Percentiles rank a stretch among this genome's conserved stretches.
Conservation (phyloP, 2,888 invertebrate species). For the Oscheius onirici region DNA sequence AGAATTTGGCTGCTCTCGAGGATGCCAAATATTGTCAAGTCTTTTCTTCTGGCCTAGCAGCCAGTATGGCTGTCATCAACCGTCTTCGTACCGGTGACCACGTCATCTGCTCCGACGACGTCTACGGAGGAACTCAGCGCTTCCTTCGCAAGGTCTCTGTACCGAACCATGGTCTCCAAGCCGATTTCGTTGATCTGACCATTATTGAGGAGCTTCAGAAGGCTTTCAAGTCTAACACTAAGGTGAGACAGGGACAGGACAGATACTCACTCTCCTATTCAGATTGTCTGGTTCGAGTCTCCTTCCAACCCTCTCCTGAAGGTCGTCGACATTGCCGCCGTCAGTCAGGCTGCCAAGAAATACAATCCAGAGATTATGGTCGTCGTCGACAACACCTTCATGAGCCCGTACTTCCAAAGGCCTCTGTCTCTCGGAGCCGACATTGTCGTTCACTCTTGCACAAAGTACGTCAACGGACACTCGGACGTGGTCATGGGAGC, state of each 20-base stretch:
- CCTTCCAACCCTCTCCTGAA: slow-evolving; percentile 94
- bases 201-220: slow-evolving; percentile 78
- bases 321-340: slow-evolving; percentile 84
- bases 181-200: slow-evolving; percentile 83
- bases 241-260: slow-evolving; percentile 77
- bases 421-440: slow-evolving; percentile 92
- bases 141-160: slow-evolving; percentile 76
- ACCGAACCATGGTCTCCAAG: slow-evolving; percentile 79
- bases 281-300: slow-evolving; percentile 88
- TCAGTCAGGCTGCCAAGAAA: slow-evolving; percentile 73
- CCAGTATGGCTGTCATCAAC: slow-evolving; percentile 82
- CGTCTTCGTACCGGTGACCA: slow-evolving; percentile 88
- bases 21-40: slow-evolving; percentile 83
- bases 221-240: slow-evolving; percentile 84
- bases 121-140: slow-evolving; percentile 82
- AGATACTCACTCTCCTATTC: slow-evolving; percentile 16
- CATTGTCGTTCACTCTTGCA: slow-evolving; percentile 87
- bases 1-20: slow-evolving; percentile 88
- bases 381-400: slow-evolving; percentile 91
- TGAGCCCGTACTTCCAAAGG: slow-evolving; percentile 76
- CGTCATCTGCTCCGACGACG: slow-evolving; percentile 87
- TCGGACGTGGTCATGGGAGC: slow-evolving; percentile 97
- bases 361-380: slow-evolving; percentile 75
- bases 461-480: slow-evolving; percentile 98
- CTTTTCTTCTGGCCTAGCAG: slow-evolving; percentile 88